These are phyloP conservation scores for Catagonus wagneri DNA, from an alignment of 2,113 vertebrate species.

Conservation along the genomic window DNA sequence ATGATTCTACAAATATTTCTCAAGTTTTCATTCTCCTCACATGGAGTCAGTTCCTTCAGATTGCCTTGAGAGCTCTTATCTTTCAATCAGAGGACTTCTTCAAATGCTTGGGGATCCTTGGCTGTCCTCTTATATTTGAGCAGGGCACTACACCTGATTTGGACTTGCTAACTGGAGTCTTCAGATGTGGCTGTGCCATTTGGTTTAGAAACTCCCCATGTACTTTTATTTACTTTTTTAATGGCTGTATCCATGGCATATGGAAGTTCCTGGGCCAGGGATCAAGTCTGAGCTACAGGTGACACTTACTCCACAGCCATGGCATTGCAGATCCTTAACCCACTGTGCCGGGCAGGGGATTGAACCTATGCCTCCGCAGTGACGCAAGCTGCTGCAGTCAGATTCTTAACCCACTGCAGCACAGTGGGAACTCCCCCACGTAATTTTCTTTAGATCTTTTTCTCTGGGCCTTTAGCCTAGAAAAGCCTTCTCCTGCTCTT, in stretches of 20 bases:
- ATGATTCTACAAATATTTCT: background rate
- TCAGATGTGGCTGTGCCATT: background rate
- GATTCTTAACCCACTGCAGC: too few relatives aligned
- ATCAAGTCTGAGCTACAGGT: too few relatives aligned
- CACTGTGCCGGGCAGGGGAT: too few relatives aligned
- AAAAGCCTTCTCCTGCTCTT: background rate
- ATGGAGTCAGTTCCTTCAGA: background rate
- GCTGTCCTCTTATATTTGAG: background rate
- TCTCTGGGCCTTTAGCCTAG: background rate
- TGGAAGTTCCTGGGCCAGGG: too few relatives aligned
- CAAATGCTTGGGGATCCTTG: background rate
- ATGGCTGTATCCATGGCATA: too few relatives aligned
- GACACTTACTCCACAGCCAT: too few relatives aligned
- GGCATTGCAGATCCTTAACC: too few relatives aligned
- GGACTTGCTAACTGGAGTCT: background rate
- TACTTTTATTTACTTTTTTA: background rate
- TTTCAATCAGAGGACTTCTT: background rate
- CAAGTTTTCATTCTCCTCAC: background rate
- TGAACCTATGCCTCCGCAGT: too few relatives aligned
- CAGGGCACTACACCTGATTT: too few relatives aligned
- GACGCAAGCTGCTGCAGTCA: too few relatives aligned
- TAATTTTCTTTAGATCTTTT: constrained; percentile 23
- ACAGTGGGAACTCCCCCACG: too few relatives aligned
- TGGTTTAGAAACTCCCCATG: background rate
- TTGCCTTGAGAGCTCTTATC: background rate